A percentile compares a stretch with the other conserved stretches of the same genome.
Evolutionary conservation across 2,888 invertebrate species (phyloP).

Genomic region (Mechanitis mazaeus): DNA sequence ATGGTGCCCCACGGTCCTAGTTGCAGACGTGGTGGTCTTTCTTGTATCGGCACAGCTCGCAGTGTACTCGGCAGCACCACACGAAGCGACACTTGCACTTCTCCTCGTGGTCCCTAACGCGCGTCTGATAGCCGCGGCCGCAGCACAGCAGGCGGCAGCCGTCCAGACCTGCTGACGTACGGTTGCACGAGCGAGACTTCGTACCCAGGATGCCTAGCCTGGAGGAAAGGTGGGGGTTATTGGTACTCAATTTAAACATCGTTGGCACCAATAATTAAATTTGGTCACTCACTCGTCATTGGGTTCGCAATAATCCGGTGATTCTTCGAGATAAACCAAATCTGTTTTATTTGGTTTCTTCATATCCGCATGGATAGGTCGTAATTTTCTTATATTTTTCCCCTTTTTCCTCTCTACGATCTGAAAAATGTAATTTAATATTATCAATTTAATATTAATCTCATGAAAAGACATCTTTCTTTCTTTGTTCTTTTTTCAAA

Average conservation of each 20-base stretch:
- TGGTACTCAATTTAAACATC: background rate
- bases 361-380: constrained; percentile 84
- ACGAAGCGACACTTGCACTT: constrained; percentile 93
- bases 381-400: constrained; percentile 81
- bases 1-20: constrained; percentile 54
- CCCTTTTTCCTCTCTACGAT: constrained; percentile 80
- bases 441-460: constrained; percentile 7
- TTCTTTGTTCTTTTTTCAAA: too few species aligned
- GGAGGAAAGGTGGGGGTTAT: constrained; percentile 22
- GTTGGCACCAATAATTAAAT: background rate
- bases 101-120: constrained; percentile 87
- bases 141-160: constrained; percentile 92
- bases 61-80: constrained; percentile 93
- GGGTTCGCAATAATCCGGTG: constrained; percentile 93
- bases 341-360: constrained; percentile 94
- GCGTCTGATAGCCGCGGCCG: constrained; percentile 91
- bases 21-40: constrained; percentile 92
- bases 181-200: constrained; percentile 87
- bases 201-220: constrained; percentile 90
- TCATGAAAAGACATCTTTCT: too few species aligned
- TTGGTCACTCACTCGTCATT: constrained; percentile 83
- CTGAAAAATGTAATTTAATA: constrained; percentile 36
- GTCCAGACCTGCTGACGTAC: constrained; percentile 89
- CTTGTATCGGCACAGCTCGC: constrained; percentile 87
- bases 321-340: constrained; percentile 91